Evolutionary conservation across 1,140 invertebrate genomes (phyloP).

Genomic region (Drosophila ambigua): DNA sequence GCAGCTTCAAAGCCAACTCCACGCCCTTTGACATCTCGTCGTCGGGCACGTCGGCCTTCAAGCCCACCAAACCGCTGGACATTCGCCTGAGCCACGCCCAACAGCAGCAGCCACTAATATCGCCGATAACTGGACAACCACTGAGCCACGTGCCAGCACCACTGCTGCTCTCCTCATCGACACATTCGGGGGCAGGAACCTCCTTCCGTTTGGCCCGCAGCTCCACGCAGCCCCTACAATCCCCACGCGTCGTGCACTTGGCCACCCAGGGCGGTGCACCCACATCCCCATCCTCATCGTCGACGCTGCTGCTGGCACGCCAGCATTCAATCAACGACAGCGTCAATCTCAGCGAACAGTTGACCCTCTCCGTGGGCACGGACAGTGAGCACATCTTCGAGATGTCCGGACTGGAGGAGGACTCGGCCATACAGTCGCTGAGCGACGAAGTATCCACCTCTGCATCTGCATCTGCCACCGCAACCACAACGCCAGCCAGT

Average conservation of each 20-base stretch:
- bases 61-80: slow-evolving; percentile 75
- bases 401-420: slow-evolving; percentile 78
- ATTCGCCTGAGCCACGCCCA: slow-evolving; percentile 46
- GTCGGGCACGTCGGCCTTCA: slow-evolving; percentile 70
- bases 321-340: slow-evolving; percentile 64
- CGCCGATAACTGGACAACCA: slow-evolving; percentile 67
- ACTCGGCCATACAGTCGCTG: slow-evolving; percentile 63
- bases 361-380: slow-evolving; percentile 61
- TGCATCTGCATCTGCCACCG: slow-evolving; percentile 9
- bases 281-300: slow-evolving; percentile 8
- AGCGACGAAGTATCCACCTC: slow-evolving; percentile 37
- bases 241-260: slow-evolving; percentile 60
- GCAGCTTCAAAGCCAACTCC: slow-evolving; percentile 80
- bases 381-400: slow-evolving; percentile 77
- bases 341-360: slow-evolving; percentile 62
- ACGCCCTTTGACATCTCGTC: slow-evolving; percentile 70
- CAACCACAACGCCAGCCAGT: slow-evolving; percentile 38
- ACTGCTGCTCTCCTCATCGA: slow-evolving; percentile 63
- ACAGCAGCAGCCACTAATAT: slow-evolving; percentile 54
- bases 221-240: slow-evolving; percentile 69
- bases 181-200: slow-evolving; percentile 42
- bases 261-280: slow-evolving; percentile 33
- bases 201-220: slow-evolving; percentile 66
- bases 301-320: slow-evolving; percentile 19
- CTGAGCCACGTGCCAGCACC: slow-evolving; percentile 67